Evolutionary conservation across 2,113 vertebrate genomes (phyloP).

Genomic region (Anguilla rostrata): DNA sequence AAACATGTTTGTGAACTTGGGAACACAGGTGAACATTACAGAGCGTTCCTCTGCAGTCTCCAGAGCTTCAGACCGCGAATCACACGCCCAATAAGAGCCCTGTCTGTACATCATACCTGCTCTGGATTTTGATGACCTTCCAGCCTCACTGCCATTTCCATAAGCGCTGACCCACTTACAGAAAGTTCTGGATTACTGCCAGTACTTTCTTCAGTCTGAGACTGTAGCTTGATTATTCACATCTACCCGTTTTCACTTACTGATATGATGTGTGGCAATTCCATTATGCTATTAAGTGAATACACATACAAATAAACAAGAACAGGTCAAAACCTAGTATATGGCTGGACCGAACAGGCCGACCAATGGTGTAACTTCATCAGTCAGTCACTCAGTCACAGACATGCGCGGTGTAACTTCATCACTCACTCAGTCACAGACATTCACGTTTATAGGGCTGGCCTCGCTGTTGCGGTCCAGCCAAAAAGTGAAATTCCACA

Average conservation of each 20-base stretch:
- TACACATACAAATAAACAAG: neutral
- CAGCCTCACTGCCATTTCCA: neutral
- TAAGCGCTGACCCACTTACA: neutral
- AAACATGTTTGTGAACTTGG: neutral
- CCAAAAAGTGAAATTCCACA: neutral
- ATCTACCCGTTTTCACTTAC: neutral
- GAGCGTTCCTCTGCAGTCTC: neutral
- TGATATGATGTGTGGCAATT: neutral
- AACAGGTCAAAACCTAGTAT: no score
- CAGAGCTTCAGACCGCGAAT: neutral
- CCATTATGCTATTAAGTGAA: neutral
- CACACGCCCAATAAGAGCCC: neutral
- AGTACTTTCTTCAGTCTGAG: no score
- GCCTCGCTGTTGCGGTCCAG: no score
- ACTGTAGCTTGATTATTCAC: neutral
- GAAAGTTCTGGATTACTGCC: neutral
- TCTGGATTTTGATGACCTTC: neutral
- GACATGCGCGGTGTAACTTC: no score
- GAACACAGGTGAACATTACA: neutral
- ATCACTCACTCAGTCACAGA: no score
- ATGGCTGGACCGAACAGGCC: no score
- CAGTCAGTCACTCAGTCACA: no score
- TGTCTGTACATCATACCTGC: neutral
- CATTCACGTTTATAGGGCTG: no score
- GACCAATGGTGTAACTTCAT: no score